A percentile compares a stretch with the other conserved stretches of the same genome.
Conservation (phyloP, 2,888 invertebrate genomes). For the Nomada fabriciana region DNA sequence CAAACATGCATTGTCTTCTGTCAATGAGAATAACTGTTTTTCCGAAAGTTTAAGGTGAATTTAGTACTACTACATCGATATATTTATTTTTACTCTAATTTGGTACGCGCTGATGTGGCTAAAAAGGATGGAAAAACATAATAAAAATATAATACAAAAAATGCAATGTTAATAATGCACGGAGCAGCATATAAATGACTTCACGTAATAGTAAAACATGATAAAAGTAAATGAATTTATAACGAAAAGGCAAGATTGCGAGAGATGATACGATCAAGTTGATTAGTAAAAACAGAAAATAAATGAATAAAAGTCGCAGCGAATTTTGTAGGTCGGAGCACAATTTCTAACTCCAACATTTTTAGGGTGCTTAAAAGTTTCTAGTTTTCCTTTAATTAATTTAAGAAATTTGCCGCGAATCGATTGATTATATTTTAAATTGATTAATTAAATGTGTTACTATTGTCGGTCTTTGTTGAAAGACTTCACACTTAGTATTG, state of each 20-base stretch:
- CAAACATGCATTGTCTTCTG: not conserved
- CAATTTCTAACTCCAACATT: constrained; percentile 38
- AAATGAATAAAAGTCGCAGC: constrained; percentile 22
- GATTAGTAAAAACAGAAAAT: not conserved
- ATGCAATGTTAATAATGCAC: constrained; percentile 39
- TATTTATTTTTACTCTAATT: constrained; percentile 28
- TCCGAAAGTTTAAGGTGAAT: not conserved
- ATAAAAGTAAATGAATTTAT: constrained; percentile 37
- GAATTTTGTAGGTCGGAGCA: constrained; percentile 50
- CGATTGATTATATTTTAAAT: constrained; percentile 31
- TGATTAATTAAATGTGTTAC: constrained; percentile 35
- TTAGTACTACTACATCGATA: constrained; percentile 2
- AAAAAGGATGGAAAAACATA: constrained; percentile 14
- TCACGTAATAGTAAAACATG: constrained; percentile 30
- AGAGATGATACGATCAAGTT: not conserved
- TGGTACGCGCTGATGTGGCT: constrained; percentile 7
- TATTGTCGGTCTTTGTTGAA: constrained; percentile 47
- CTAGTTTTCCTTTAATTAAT: constrained; percentile 34
- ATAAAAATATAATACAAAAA: constrained; percentile 17
- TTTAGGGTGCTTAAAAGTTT: constrained; percentile 43
- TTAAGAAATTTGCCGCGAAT: constrained; percentile 21
- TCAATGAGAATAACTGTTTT: not conserved
- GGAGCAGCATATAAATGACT: constrained; percentile 36
- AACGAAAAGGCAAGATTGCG: constrained; percentile 11
- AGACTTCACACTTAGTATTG: constrained; percentile 49